Evolutionary conservation across 2,888 invertebrate genomes (phyloP).

Genomic region (Eupithecia insigniata): DNA sequence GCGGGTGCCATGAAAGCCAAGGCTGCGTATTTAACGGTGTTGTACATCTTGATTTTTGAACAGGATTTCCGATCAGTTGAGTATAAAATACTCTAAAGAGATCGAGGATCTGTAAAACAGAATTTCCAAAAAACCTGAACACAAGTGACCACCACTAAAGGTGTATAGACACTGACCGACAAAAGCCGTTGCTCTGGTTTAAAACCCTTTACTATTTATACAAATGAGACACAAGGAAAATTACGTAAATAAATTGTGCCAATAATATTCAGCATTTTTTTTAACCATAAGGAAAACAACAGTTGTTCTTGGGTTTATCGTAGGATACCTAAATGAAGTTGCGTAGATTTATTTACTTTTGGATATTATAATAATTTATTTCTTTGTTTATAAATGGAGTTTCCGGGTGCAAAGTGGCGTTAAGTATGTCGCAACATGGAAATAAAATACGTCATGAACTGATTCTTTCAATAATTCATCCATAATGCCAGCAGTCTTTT

Average conservation of each 20-base stretch:
- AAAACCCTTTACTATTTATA: slow-evolving; percentile 24
- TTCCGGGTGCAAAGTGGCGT: background rate
- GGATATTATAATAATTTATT: background rate
- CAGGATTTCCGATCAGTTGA: slow-evolving; percentile 31
- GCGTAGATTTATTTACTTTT: background rate
- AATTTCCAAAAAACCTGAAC: slow-evolving; percentile 32
- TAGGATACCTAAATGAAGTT: background rate
- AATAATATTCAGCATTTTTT: background rate
- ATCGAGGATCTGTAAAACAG: slow-evolving; percentile 37
- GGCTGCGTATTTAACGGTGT: slow-evolving; percentile 15
- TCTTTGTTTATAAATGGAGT: background rate
- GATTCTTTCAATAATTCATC: too few species aligned
- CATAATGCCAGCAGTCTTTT: too few species aligned
- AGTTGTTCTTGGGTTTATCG: background rate
- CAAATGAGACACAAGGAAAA: slow-evolving; percentile 7
- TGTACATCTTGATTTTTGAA: slow-evolving; percentile 29
- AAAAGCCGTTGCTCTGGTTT: slow-evolving; percentile 23
- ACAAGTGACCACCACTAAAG: slow-evolving; percentile 35
- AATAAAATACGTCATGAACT: background rate
- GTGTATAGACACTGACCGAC: slow-evolving; percentile 29
- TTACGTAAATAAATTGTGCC: background rate
- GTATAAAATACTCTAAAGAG: slow-evolving; percentile 29
- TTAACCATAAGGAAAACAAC: slow-evolving; percentile 15
- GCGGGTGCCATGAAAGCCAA: slow-evolving; percentile 26
- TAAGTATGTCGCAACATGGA: background rate